phyloP scores from a whole-genome alignment of 2,888 invertebrate genomes.

The Ceramica pisi region DNA sequence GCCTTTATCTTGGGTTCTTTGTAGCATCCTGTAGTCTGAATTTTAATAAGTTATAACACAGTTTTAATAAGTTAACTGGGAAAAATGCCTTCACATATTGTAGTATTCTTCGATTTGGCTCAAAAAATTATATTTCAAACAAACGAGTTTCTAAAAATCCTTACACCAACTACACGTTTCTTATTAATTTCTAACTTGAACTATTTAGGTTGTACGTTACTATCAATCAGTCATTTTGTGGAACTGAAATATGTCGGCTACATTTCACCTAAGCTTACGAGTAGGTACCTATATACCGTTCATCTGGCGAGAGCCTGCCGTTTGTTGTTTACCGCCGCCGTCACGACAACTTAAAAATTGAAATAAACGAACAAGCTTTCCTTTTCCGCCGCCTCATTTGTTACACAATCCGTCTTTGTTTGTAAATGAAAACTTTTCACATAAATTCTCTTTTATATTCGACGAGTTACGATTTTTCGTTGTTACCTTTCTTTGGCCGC shows the following conservation, averaged over 20 bases:
- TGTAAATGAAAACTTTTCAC: slow-evolving; percentile 59
- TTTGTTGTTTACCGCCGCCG: slow-evolving; percentile 41
- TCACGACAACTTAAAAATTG: slow-evolving; percentile 62
- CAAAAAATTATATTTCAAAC: neutral
- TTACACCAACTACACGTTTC: too few species aligned
- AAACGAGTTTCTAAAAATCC: neutral
- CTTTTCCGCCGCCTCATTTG: slow-evolving; percentile 55
- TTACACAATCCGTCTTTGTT: slow-evolving; percentile 56
- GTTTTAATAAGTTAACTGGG: neutral
- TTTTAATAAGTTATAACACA: too few species aligned
- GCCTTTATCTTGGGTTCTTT: too few species aligned
- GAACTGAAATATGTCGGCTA: slow-evolving; percentile 29
- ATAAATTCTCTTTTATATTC: slow-evolving; percentile 59
- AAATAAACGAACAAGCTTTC: slow-evolving; percentile 61
- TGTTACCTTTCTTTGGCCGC: slow-evolving; percentile 38
- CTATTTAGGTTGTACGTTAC: neutral
- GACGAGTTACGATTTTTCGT: slow-evolving; percentile 49
- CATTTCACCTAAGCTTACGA: slow-evolving; percentile 15
- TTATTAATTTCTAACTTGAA: neutral
- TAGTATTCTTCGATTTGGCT: neutral
- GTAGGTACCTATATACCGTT: too few species aligned
- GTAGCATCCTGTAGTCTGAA: neutral
- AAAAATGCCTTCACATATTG: neutral
- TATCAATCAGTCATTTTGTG: slow-evolving; percentile 17
- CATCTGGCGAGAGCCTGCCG: slow-evolving; percentile 12